Conservation (phyloP, 2,888 invertebrate species). For the Ophion ellenae region DNA sequence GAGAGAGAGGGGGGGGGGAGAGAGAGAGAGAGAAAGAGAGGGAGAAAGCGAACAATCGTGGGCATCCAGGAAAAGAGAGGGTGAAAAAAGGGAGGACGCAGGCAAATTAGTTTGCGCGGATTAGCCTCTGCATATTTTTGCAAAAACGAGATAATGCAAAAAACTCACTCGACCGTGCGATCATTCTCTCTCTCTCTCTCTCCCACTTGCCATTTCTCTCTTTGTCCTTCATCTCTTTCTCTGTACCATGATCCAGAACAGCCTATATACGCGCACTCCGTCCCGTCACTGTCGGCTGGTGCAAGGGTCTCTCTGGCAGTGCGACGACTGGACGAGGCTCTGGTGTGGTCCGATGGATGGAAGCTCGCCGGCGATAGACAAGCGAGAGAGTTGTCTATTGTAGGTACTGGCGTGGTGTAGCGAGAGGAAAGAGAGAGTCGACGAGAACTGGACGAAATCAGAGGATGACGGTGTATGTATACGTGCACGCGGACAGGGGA, state of each 20-base stretch:
- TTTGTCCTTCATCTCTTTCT: conserved; percentile 18
- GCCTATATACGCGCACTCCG: conserved; percentile 69
- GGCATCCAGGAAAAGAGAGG: conserved; percentile 53
- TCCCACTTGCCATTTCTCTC: conserved; percentile 2
- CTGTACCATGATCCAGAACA: conserved; percentile 20
- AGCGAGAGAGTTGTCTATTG: conserved; percentile 51
- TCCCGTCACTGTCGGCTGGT: conserved; percentile 68
- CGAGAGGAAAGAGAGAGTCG: conserved; percentile 53
- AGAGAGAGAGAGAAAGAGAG: conserved; percentile 24
- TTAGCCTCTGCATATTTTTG: conserved; percentile 82
- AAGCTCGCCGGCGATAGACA: conserved; percentile 66
- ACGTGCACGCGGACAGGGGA: not conserved
- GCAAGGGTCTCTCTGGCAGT: conserved; percentile 53
- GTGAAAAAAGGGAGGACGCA: conserved; percentile 54
- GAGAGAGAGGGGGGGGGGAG: conserved; percentile 25
- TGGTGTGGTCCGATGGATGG: conserved; percentile 68
- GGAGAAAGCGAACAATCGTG: conserved; percentile 54
- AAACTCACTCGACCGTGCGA: conserved; percentile 75
- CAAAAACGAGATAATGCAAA: conserved; percentile 83
- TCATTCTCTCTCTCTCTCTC: conserved; percentile 13
- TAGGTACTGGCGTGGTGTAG: conserved; percentile 18
- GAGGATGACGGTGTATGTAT: conserved; percentile 40
- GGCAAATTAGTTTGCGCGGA: conserved; percentile 79
- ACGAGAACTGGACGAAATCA: conserved; percentile 61
- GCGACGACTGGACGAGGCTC: conserved; percentile 69